Base-by-base conservation (phyloP, 2,888 invertebrate genomes). In the Norana najaformis region DNA sequence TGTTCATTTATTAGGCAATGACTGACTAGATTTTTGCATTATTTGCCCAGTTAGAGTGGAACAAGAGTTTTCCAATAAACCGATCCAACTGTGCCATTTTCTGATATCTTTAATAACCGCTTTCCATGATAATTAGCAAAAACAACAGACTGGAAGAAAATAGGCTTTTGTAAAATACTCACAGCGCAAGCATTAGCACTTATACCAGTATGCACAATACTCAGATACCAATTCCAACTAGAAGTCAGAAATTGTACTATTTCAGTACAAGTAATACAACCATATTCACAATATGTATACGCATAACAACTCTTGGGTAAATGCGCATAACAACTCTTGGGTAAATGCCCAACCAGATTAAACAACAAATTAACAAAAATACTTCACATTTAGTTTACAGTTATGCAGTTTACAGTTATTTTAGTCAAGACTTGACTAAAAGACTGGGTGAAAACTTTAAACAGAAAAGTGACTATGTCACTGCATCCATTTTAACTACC, bases 91-190 rank as follows among this genome's bases (percentile, higher is more conserved):
- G 69, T 30, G 13, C 69, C 53, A 53, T 30, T 23, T 16, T 18
- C n/a, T n/a, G n/a, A 41, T 8, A 69, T 69, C 69, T 69, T n/a
- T 2, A 69, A 69, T 69, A 69, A 69, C 69, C 30, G n/a, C 69
- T 30, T n/a, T n/a, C 69, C 69, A 69, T 69, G 69, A 69, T 69
- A 69, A 69, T 69, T 11, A 69, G 69, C 30, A 30, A 69, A 69
- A 69, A n/a, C 69, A 69, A 69, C n/a, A 69, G n/a, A 69, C 69
- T 69, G 69, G 69, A 69, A 69, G 69, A 69, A 69, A 41, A 47
- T 23, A n/a, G 69, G n/a, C n/a, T 20, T 2, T 23, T 47, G 20
- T 1, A 5, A 23, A 47, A 23, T 6, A 47, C 47, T 47, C 47
- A 47, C 20, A 47, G 47, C 23, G 23, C 11, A 8, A 69, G 1